Conservation (phyloP, 2,113 vertebrate genomes). For the Brienomyrus longianalis region DNA sequence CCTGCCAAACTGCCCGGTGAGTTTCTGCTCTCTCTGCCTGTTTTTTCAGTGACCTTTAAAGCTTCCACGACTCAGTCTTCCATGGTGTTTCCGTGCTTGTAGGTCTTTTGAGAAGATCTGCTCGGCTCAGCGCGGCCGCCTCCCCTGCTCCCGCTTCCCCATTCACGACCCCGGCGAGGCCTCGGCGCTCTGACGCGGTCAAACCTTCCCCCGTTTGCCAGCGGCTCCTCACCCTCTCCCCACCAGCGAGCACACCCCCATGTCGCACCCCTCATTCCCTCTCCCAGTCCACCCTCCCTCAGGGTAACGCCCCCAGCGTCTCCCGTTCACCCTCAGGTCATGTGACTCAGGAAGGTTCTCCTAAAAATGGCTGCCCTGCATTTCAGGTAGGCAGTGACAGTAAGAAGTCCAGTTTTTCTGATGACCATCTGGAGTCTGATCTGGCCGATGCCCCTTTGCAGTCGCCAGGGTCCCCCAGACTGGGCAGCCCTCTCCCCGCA, state of each 20-base stretch:
- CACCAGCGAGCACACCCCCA: not conserved
- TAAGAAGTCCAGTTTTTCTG: not conserved
- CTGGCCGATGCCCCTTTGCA: not conserved
- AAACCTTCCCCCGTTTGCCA: conserved; percentile 25
- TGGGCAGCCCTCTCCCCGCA: not conserved
- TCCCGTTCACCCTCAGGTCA: conserved; percentile 21
- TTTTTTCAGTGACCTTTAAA: not conserved
- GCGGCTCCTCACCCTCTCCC: conserved; percentile 13
- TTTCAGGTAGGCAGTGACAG: conserved; percentile 1
- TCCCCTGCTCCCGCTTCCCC: conserved; percentile 27
- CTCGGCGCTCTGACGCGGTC: conserved; percentile 27
- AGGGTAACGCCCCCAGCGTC: conserved; percentile 3
- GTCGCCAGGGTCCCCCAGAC: not conserved
- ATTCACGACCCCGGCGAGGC: conserved; percentile 43
- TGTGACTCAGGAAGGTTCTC: conserved; percentile 22
- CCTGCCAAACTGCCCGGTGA: conserved; percentile 72
- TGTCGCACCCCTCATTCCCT: conserved; percentile 17
- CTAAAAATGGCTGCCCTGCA: not conserved
- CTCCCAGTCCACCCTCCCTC: not conserved
- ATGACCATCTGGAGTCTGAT: conserved; percentile 8
- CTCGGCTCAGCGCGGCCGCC: conserved; percentile 33
- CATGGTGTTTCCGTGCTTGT: not conserved
- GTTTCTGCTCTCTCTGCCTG: conserved; percentile 7
- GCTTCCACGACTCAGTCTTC: not conserved
- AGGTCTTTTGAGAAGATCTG: conserved; percentile 50